These are phyloP conservation scores for Hypotaenidia okinawae DNA, from an alignment of 2,797 vertebrate species.

Conservation along the genomic window DNA sequence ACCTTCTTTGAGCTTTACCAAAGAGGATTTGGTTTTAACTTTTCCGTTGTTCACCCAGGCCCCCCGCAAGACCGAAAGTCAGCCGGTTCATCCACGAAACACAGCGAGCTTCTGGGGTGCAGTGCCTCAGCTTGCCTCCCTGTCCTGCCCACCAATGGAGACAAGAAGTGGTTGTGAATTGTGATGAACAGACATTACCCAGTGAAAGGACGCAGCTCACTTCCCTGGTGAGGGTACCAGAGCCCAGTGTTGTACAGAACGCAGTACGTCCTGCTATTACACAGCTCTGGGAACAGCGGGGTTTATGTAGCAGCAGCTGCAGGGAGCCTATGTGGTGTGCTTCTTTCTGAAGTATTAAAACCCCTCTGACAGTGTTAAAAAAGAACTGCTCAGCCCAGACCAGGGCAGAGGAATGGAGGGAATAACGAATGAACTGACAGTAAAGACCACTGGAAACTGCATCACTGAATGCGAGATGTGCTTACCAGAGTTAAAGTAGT, in stretches of 20 bases:
- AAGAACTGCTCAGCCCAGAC: not conserved
- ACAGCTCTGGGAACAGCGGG: not conserved
- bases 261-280: not conserved
- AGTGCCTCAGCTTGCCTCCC: too few relatives aligned
- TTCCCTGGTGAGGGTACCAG: not conserved
- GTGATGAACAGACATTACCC: not conserved
- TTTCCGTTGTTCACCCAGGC: not conserved
- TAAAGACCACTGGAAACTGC: not conserved
- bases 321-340: not conserved
- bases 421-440: not conserved
- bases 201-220: not conserved
- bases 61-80: not conserved
- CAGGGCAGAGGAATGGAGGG: not conserved
- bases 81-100: not conserved
- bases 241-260: not conserved
- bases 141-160: not conserved
- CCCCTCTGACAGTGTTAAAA: not conserved
- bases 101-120: fast-evolving
- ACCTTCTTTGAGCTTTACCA: not conserved
- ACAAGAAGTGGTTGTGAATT: fast-evolving
- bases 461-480: not conserved
- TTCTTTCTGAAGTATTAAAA: not conserved
- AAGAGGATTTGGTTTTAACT: not conserved
- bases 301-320: not conserved
- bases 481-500: not conserved